Evolutionary conservation across 23 tunicate species (phyloP), one percentile per base, ranked within the genome.

Genomic region (Oikopleura vanhoeffeni): DNA sequence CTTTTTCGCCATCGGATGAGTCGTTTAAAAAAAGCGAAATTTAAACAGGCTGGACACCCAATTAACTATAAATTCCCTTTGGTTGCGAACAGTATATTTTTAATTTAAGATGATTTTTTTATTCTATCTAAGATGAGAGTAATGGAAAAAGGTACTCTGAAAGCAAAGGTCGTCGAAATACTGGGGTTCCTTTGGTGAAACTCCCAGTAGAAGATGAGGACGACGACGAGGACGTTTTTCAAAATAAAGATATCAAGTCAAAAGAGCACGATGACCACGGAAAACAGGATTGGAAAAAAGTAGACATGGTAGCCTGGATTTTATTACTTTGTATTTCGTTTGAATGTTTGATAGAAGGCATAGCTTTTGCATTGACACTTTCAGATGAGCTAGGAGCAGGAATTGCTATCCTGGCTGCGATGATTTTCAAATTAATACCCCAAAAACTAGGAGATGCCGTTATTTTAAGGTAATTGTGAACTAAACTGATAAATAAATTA

Each of bases 261-360:
- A n/a, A n/a, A n/a, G n/a, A n/a, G n/a, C n/a, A n/a, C n/a, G n/a
- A n/a, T n/a, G n/a, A n/a, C n/a, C n/a, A n/a, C n/a, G n/a, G n/a
- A n/a, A n/a, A n/a, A n/a, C 79, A 71, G 32, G 35, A 71, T 30
- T 71, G 79, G 79, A 71, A 71, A 38, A 18, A 71, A 18, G 79
- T 71, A 30, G 79, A 71, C 34, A 2, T 38, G 34, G 79, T 71
- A 2, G 79, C 79, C 35, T 71, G 38, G 34, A 38, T 71, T 28
- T 18, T 71, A 18, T 38, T 71, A 2, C 38, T 71, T 33, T 18
- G 36, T 2, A 32, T 30, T 2, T 33, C 79, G 3, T 71, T 71
- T 71, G 79, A 71, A 71, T 71, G 79, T 30, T 30, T 71, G 2
- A 32, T 71, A 18, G 79, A 71, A 71, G 79, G 79, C 79, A 71